Percentiles rank a stretch among this genome's conserved stretches.
These are phyloP conservation scores for Temnothorax rugatulus DNA, from an alignment of 2,888 invertebrate genomes.

Conservation along the genomic window DNA sequence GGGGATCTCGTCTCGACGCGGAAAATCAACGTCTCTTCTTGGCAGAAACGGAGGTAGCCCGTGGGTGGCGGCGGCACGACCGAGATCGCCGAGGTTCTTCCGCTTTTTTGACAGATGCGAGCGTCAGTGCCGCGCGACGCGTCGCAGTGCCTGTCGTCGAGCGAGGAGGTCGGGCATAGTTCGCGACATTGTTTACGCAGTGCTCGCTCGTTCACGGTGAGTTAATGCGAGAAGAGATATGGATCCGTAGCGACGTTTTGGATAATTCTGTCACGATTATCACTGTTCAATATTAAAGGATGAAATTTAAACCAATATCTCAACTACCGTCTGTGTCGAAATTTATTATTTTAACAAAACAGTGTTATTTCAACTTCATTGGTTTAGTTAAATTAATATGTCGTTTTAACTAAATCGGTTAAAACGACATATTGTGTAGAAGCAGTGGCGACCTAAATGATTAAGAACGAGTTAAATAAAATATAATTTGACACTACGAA, in stretches of 20 bases:
- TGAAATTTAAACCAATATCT: too few relatives aligned
- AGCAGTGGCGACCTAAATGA: too few relatives aligned
- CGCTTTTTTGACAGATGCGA: slow-evolving; percentile 55
- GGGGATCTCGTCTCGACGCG: slow-evolving; percentile 33
- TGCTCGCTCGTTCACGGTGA: slow-evolving; percentile 19
- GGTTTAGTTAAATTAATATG: too few relatives aligned
- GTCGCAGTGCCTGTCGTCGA: slow-evolving; percentile 28
- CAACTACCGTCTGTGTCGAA: too few relatives aligned
- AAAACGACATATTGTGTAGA: too few relatives aligned
- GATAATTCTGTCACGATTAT: neutral
- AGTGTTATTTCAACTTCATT: too few relatives aligned
- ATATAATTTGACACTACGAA: too few relatives aligned
- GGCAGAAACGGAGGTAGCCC: slow-evolving; percentile 43
- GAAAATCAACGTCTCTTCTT: slow-evolving; percentile 51
- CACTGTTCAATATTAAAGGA: too few relatives aligned
- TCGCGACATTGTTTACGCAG: slow-evolving; percentile 29
- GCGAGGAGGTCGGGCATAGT: neutral
- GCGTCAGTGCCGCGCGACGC: slow-evolving; percentile 40
- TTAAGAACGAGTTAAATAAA: too few relatives aligned
- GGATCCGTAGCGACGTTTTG: neutral
- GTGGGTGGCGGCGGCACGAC: slow-evolving; percentile 41
- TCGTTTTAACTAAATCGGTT: too few relatives aligned
- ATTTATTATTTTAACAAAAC: too few relatives aligned
- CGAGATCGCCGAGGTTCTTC: slow-evolving; percentile 39
- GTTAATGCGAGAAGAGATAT: neutral